Base-by-base conservation (phyloP, 2,888 invertebrate genomes). In the Conops quadrifasciatus region DNA sequence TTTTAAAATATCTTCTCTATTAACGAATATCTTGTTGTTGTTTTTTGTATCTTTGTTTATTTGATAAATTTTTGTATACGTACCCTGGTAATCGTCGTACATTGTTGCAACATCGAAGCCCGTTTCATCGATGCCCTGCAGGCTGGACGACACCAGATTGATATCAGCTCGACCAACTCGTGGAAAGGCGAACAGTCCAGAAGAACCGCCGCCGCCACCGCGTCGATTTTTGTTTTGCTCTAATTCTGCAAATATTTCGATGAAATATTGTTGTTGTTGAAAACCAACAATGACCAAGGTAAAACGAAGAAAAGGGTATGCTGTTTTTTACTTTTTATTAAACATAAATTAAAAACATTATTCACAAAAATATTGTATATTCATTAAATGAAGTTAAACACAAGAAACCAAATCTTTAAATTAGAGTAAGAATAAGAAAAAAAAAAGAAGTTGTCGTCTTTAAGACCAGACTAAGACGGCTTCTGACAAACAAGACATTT, bases 111-210 rank as follows among this genome's bases (percentile, higher is more conserved):
- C 86, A 19, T 84, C 84, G 45, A 78, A 78, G 21, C 19, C 68
- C 16, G 51, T 19, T 24, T 68, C 59, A 2, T 59, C 58, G 7
- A 45, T 79, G 49, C 49, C 81, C 65, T 77, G 81, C 30, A 81
- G 68, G 58, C 75, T 77, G 69, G 79, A 36, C 9, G 36, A 81
- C 21, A 71, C 76, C 67, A 85, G 62, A 47, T 79, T 83, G 9
- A 86, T 83, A 79, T 87, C 87, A 73, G 89, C 88, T 21, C 90
- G 86, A 0, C 90, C 90, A 26, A 90, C 89, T 67, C 90, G 87
- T 7, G 90, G 90, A 77, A 90, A 90, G 0, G 90, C 89, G 77
- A 89, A 89, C 7, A 90, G 83, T 56, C 90, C 90, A 73, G 89
- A 81, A 4, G 88, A 87, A 1, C 89, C 89, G 72, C 89, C 89